A percentile compares a stretch with the other conserved stretches of the same genome.
phyloP scores from a whole-genome alignment of 2,113 vertebrate genomes.

The Rhinichthys klamathensis region DNA sequence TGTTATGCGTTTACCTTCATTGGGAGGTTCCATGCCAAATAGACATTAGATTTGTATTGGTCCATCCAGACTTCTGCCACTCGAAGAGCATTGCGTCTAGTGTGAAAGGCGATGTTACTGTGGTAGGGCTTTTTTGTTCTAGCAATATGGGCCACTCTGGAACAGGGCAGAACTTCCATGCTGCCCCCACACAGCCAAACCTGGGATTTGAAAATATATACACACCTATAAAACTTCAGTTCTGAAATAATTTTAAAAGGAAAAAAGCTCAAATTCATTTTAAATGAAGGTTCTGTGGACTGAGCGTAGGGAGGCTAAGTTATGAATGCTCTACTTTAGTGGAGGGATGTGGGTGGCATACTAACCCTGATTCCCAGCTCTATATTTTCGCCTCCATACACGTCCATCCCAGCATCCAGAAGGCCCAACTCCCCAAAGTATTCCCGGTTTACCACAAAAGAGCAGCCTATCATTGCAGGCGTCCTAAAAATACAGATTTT shows the following conservation, averaged over 20 bases:
- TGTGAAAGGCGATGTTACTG: conserved; percentile 93
- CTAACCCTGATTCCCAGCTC: conserved; percentile 97
- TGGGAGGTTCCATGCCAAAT: conserved; percentile 97
- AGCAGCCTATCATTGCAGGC: conserved; percentile 97
- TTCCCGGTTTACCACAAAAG: conserved; percentile 90
- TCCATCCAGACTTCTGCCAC: conserved; percentile 99
- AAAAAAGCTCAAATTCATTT: neutral
- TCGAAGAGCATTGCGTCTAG: conserved; percentile 91
- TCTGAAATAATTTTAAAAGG: neutral
- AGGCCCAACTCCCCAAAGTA: conserved; percentile 95
- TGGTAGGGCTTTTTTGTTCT: conserved; percentile 95
- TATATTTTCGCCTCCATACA: conserved; percentile 97
- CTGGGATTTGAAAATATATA: conserved; percentile 68
- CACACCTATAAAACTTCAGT: conserved; percentile 24
- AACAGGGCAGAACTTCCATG: conserved; percentile 98
- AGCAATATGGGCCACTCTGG: conserved; percentile 93
- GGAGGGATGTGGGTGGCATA: conserved; percentile 66
- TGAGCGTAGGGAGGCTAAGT: conserved; percentile 12
- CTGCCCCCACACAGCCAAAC: conserved; percentile 97
- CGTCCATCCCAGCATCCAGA: conserved; percentile 96
- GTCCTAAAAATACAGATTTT: conserved; percentile 75
- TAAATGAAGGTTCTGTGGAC: neutral
- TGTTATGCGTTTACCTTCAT: conserved; percentile 80
- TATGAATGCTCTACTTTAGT: conserved; percentile 63
- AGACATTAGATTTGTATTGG: conserved; percentile 92